Base-by-base conservation (phyloP, 2,113 vertebrate species). In the Epinephelus cyanopodus region DNA sequence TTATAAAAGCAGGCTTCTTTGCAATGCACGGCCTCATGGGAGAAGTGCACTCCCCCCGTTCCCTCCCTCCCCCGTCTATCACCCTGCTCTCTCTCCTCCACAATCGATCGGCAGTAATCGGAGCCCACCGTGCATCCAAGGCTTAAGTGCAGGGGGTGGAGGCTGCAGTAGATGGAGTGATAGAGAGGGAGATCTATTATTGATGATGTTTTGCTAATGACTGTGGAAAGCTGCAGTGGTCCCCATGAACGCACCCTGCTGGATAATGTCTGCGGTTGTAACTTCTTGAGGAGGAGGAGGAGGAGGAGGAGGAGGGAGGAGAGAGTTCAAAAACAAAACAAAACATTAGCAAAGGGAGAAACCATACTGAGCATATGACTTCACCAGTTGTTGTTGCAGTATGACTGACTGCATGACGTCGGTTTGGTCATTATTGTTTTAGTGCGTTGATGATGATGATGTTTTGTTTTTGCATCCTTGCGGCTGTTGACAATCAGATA, bases 181-280 rank as follows among this genome's bases (percentile, higher is more conserved):
- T 92, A 86, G 90, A 84, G 88, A 84, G 80, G 74, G 88, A 82
- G 84, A 95, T 96, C 74, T 94, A 96, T 96, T 95, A 96, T 96
- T 96, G 93, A 96, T 95, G 94, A 93, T 93, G 91, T 65, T 93
- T 45, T 74, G 71, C 90, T 95, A 95, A 96, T 95, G 94, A 94
- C 90, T 89, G 71, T 89, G 83, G 88, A 95, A 90, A 89, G 89
- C 92, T 93, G 86, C 91, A 92, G 91, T 79, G 86, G 86, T 78
- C 85, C 81, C 73, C 29, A 2, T 81, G 77, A 91, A 89, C 56
- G 33, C 79, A 25, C 86, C 69, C 79, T 83, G 76, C 68, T 83
- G 87, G 90, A 86, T 87, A 75, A 87, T 87, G 76, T 91, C 77
- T 90, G 85, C 50, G 75, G 83, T 63, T 87, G 74, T 71, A 81